Evolutionary conservation across 2,888 invertebrate genomes (phyloP).

Genomic region (Melanotus villosus): DNA sequence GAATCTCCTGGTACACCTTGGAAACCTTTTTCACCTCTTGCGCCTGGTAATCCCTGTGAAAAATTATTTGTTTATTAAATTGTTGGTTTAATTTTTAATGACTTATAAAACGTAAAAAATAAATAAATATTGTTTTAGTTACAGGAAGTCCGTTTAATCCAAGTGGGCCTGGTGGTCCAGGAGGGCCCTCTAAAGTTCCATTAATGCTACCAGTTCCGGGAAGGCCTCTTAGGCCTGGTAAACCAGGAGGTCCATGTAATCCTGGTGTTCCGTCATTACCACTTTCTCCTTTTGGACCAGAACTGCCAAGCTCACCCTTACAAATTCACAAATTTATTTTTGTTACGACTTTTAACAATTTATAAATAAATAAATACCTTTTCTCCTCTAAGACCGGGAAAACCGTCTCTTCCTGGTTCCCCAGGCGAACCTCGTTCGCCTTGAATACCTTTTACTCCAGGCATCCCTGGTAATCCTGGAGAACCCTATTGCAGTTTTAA

Average conservation of each 20-base stretch:
- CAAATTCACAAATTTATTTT: neutral
- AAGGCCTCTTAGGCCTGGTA: conserved; percentile 60
- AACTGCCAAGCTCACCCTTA: conserved; percentile 63
- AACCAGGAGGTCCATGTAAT: conserved; percentile 58
- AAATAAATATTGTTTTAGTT: neutral
- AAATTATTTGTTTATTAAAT: neutral
- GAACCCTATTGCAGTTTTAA: conserved; percentile 59
- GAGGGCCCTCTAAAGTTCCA: conserved; percentile 35
- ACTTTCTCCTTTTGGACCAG: conserved; percentile 67
- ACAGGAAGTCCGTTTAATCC: conserved; percentile 61
- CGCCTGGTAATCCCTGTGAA: conserved; percentile 40
- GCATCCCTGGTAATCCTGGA: conserved; percentile 67
- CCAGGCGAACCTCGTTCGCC: conserved; percentile 69
- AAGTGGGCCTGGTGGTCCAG: conserved; percentile 58
- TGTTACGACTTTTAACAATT: conserved; percentile 2
- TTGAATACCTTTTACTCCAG: conserved; percentile 65
- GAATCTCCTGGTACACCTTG: conserved; percentile 69
- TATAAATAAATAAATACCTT: too few relatives aligned
- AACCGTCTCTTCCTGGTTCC: conserved; percentile 64
- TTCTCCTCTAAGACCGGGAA: conserved; percentile 69
- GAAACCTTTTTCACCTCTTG: conserved; percentile 61
- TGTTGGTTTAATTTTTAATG: neutral
- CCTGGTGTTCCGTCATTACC: conserved; percentile 62
- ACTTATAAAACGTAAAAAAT: neutral
- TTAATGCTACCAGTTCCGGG: conserved; percentile 48